These are phyloP conservation scores for Notarius quadriscutis DNA, from an alignment of 2,113 vertebrate species.

Conservation along the genomic window DNA sequence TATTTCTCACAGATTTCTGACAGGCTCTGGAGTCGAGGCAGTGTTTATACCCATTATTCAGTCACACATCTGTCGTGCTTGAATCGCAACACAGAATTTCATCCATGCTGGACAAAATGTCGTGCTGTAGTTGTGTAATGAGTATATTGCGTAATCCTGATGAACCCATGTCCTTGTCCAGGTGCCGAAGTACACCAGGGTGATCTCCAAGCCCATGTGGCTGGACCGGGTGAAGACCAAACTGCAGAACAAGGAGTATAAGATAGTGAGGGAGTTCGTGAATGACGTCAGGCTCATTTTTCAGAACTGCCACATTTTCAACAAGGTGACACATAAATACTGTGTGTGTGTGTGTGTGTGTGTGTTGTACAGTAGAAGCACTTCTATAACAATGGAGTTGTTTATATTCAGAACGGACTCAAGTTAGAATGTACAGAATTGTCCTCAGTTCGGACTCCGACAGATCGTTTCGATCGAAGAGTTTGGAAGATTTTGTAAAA, in stretches of 20 bases:
- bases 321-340: slow-evolving; percentile 57
- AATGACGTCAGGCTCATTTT: slow-evolving; percentile 67
- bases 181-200: slow-evolving; percentile 46
- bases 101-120: neutral
- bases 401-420: too few relatives aligned
- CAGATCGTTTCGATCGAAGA: neutral
- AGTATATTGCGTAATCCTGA: neutral
- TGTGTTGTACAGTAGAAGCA: neutral
- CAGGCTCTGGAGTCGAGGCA: neutral
- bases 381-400: neutral
- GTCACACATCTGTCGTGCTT: neutral
- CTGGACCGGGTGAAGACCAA: slow-evolving; percentile 57
- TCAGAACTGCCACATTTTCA: slow-evolving; percentile 61
- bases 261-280: slow-evolving; percentile 60
- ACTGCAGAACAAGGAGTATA: slow-evolving; percentile 55
- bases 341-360: neutral
- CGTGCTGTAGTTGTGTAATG: neutral
- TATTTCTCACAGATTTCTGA: neutral
- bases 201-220: slow-evolving; percentile 66
- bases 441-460: neutral
- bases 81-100: neutral
- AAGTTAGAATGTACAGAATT: neutral
- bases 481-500: neutral
- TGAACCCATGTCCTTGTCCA: slow-evolving; percentile 34
- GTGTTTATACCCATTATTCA: neutral